These are phyloP conservation scores for Hylaeus anthracinus DNA, from an alignment of 1,140 invertebrate genomes.

Conservation along the genomic window DNA sequence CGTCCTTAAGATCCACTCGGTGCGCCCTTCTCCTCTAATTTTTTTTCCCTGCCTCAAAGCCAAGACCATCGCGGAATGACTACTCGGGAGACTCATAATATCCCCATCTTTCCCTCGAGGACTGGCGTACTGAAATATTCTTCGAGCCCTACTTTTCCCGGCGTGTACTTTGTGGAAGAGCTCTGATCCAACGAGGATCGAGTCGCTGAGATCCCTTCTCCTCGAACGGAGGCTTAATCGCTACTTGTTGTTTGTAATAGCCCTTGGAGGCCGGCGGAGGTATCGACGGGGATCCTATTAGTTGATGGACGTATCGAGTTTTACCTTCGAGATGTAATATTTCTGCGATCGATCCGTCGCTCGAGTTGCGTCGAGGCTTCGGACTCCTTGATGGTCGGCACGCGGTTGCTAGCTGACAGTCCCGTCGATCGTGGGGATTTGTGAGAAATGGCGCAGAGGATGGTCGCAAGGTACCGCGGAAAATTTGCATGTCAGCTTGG, in stretches of 20 bases:
- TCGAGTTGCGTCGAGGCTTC: background rate
- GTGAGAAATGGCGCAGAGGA: too few relatives aligned
- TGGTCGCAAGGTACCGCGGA: too few relatives aligned
- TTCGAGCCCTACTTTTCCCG: too few relatives aligned
- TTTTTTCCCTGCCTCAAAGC: background rate
- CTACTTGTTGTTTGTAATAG: background rate
- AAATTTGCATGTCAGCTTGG: too few relatives aligned
- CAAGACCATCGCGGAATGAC: background rate
- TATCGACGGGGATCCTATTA: background rate
- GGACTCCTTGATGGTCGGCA: too few relatives aligned
- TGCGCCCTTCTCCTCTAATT: background rate
- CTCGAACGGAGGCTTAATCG: background rate
- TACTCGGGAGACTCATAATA: background rate
- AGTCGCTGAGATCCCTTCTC: background rate
- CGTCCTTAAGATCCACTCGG: constrained; percentile 1
- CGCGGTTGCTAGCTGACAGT: too few relatives aligned
- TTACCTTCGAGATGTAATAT: background rate
- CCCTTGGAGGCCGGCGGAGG: too few relatives aligned
- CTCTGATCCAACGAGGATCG: background rate
- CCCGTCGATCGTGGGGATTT: too few relatives aligned
- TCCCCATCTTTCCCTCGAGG: background rate
- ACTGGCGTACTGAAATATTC: background rate
- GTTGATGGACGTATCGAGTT: background rate
- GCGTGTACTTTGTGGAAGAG: background rate
- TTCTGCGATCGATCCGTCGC: background rate